These are phyloP conservation scores for Tribolium madens DNA, from an alignment of 1,140 invertebrate genomes.

Conservation along the genomic window DNA sequence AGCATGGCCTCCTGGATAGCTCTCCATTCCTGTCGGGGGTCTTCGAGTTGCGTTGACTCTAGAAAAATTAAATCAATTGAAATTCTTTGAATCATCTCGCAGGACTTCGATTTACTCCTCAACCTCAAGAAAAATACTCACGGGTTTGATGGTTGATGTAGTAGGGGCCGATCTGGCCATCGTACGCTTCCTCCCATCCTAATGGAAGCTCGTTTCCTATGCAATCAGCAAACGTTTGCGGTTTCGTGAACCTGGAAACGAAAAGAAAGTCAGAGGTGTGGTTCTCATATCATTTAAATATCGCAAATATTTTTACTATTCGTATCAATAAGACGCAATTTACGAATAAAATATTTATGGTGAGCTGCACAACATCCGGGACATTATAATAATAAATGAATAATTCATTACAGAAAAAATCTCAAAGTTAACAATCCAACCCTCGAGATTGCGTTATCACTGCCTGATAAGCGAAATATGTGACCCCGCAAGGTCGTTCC, in stretches of 20 bases:
- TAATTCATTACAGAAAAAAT: conserved; percentile 1
- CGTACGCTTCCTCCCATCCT: conserved; percentile 96
- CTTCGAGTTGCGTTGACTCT: conserved; percentile 96
- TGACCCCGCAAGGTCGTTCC: conserved; percentile 37
- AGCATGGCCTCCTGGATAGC: conserved; percentile 96
- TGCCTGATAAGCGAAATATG: conserved; percentile 27
- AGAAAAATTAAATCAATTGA: neutral
- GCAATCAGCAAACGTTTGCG: conserved; percentile 96
- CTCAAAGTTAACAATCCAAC: neutral
- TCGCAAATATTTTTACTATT: neutral
- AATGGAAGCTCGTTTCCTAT: conserved; percentile 96
- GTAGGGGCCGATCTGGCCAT: conserved; percentile 93
- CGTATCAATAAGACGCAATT: conserved; percentile 3
- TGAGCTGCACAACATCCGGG: conserved; percentile 10
- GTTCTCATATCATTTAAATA: neutral
- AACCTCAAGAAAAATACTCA: conserved; percentile 71
- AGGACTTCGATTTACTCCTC: neutral
- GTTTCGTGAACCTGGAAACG: conserved; percentile 90
- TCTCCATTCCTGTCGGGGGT: conserved; percentile 95
- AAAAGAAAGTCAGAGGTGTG: conserved; percentile 31
- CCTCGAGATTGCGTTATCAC: conserved; percentile 13
- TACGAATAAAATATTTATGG: conserved; percentile 17
- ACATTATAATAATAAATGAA: conserved; percentile 27
- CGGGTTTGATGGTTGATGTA: conserved; percentile 97
- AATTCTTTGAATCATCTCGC: conserved; percentile 11